phyloP scores from a whole-genome alignment of 2,888 invertebrate genomes.

The Drosophila mettleri region DNA sequence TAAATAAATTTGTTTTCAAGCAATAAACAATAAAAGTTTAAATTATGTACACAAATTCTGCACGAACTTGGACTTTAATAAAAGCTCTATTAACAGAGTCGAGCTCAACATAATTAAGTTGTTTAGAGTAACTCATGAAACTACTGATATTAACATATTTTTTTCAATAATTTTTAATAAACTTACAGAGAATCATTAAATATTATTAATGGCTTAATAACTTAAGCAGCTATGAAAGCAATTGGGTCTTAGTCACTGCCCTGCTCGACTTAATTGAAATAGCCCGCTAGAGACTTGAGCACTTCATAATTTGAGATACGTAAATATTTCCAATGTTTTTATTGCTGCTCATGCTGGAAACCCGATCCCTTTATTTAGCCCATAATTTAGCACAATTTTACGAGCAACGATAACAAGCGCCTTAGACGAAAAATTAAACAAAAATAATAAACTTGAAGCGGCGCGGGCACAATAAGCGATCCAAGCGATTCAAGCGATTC shows the following conservation, averaged over 20 bases:
- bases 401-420: constrained; percentile 46
- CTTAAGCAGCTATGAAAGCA: neutral
- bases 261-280: neutral
- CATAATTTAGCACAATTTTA: constrained; percentile 48
- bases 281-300: neutral
- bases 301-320: neutral
- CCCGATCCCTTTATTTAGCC: constrained; percentile 8
- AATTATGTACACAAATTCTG: no score
- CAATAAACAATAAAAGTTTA: no score
- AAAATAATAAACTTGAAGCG: constrained; percentile 71
- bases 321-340: constrained; percentile 7
- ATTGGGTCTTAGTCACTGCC: neutral
- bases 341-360: neutral
- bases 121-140: no score
- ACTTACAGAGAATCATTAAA: neutral
- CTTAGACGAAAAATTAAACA: constrained; percentile 44
- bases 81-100: no score
- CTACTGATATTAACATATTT: no score
- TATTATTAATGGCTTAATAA: neutral
- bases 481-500: constrained; percentile 37
- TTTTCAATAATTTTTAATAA: neutral
- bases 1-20: no score
- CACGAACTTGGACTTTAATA: no score
- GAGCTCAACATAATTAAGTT: no score
- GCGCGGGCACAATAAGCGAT: constrained; percentile 40